Conservation (phyloP, 2,888 invertebrate species). For the Pachycephus smyrnensis region DNA sequence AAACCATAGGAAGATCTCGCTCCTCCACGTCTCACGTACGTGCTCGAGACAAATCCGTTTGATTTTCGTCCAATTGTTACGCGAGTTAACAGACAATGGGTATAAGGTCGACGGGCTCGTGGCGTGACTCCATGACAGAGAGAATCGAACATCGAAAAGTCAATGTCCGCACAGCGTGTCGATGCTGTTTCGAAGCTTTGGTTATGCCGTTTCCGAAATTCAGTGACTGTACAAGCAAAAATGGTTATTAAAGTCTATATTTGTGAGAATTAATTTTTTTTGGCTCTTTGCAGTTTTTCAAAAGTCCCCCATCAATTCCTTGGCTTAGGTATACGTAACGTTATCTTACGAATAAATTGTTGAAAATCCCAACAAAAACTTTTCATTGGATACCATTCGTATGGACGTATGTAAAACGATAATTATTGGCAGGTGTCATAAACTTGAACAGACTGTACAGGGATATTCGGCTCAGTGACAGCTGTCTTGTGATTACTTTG, state of each 20-base stretch:
- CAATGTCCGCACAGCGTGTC: background rate
- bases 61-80: constrained; percentile 6
- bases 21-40: background rate
- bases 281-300: accelerated
- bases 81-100: constrained; percentile 6
- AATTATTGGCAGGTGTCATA: too few relatives aligned
- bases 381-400: too few relatives aligned
- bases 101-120: constrained; percentile 2
- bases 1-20: background rate
- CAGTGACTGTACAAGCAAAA: too few relatives aligned
- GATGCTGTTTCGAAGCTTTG: background rate
- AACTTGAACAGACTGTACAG: too few relatives aligned
- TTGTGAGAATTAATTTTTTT: background rate
- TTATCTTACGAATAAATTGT: too few relatives aligned
- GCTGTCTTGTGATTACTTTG: too few relatives aligned
- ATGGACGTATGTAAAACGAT: too few relatives aligned
- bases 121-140: background rate
- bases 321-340: too few relatives aligned
- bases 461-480: too few relatives aligned
- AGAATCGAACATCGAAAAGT: constrained; percentile 3
- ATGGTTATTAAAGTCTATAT: background rate
- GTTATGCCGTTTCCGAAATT: background rate
- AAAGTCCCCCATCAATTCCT: too few relatives aligned
- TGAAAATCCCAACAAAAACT: too few relatives aligned
- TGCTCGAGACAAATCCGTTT: constrained; percentile 1